Conservation (phyloP, 1,140 invertebrate genomes). For the Cyclina sinensis region DNA sequence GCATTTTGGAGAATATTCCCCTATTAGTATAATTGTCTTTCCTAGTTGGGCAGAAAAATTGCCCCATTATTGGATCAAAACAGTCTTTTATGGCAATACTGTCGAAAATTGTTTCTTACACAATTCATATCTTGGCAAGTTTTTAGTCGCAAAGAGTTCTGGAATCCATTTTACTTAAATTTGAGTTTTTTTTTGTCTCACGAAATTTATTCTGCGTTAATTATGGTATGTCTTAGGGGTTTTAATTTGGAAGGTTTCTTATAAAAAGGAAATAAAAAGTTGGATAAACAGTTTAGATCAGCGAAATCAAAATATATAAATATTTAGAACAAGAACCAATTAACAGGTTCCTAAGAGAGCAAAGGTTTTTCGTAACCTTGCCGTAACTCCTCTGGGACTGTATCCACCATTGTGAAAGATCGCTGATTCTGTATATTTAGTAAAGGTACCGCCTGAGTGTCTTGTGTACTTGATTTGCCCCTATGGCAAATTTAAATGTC, state of each 20-base stretch:
- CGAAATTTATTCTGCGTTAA: too few species aligned
- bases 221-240: too few species aligned
- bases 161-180: too few species aligned
- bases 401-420: neutral
- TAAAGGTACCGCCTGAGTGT: neutral
- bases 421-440: neutral
- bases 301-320: too few species aligned
- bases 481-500: neutral
- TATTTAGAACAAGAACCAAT: too few species aligned
- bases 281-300: too few species aligned
- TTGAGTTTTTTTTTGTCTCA: too few species aligned
- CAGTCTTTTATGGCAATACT: neutral
- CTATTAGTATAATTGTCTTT: slow-evolving; percentile 1
- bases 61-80: neutral
- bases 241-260: too few species aligned
- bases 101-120: neutral
- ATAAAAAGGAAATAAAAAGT: too few species aligned
- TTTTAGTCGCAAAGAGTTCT: too few species aligned
- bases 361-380: too few species aligned
- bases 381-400: neutral
- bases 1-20: slow-evolving; percentile 9
- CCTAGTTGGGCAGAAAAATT: slow-evolving; percentile 15
- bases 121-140: neutral
- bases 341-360: too few species aligned
- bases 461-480: neutral